Evolutionary conservation across 2,888 invertebrate genomes (phyloP), one percentile per base, ranked within the genome.

Genomic region (Caenorhabditis wallacei): DNA sequence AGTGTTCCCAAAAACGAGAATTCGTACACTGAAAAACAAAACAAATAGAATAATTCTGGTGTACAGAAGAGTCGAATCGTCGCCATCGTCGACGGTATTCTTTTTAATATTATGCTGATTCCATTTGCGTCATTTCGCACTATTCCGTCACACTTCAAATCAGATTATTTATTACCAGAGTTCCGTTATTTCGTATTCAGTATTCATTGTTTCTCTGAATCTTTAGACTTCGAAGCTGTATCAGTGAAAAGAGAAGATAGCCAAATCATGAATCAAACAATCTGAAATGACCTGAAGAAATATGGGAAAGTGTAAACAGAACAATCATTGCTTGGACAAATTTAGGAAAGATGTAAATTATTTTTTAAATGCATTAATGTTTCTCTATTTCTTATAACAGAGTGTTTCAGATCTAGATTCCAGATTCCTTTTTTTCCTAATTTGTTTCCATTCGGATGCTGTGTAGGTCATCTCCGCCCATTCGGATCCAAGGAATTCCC

Each of bases 51-150:
- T 22, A 30, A 37, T 59, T 26, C 30, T 66, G 16, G 53, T 66
- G 35, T 3, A 37, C 8, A 40, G 35, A 8, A 5, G 40, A 13
- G 40, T 48, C 46, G 7, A 48, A n/a, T n/a, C n/a, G n/a, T 48
- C 3, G 46, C 16, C 11, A 26, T 11, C 22, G 66, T 51, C 57
- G 56, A 54, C 43, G 22, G 18, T 35, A 53, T 30, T 18, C 5
- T 16, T 20, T 63, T 24, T 61, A 69, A 69, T 68, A 22, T 76
- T 71, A 79, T 79, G 79, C 64, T 46, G 53, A 71, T 79, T 71
- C 71, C 71, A 79, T 64, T 79, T 79, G 79, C 79, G 79, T 79
- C 79, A 79, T 71, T 71, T 79, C 70, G 79, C 71, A 79, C 71
- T 79, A 71, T 66, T 51, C 68, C 76, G 76, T 76, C 76, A 69